Percentiles rank a stretch among this genome's conserved stretches.
These are phyloP conservation scores for Neria commutata DNA, from an alignment of 2,888 invertebrate species.

Conservation along the genomic window DNA sequence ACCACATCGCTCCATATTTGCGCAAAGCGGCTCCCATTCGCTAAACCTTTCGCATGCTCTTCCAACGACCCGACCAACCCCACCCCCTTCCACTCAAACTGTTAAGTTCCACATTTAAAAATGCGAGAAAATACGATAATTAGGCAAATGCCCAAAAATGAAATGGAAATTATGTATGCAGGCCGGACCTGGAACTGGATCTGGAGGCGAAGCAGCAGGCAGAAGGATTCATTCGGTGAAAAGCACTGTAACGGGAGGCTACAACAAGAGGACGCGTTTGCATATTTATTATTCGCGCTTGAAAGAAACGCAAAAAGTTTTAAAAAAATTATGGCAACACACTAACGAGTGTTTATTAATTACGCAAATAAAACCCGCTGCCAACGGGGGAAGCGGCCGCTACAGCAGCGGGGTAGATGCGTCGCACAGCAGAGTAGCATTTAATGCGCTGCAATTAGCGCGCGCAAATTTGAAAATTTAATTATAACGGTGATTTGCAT, in stretches of 20 bases:
- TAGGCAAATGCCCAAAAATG: not conserved
- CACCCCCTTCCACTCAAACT: not conserved
- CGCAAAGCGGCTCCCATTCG: no score
- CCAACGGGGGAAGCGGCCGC: not conserved
- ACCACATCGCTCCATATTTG: no score
- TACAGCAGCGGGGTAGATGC: not conserved
- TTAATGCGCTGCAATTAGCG: slow-evolving; percentile 44
- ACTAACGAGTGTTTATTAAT: slow-evolving; percentile 52
- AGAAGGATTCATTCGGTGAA: no score
- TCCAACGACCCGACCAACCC: not conserved
- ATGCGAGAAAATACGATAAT: not conserved
- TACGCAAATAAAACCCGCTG: slow-evolving; percentile 41
- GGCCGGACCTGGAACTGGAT: no score
- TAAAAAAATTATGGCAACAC: slow-evolving; percentile 15
- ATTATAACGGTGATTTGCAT: slow-evolving; percentile 47
- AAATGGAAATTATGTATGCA: not conserved
- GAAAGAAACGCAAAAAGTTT: not conserved
- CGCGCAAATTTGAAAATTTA: slow-evolving; percentile 53
- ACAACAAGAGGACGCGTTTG: not conserved
- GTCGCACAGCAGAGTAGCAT: slow-evolving; percentile 16
- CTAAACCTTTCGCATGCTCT: no score
- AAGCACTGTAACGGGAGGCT: no score
- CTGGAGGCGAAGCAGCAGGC: no score
- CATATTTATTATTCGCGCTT: not conserved
- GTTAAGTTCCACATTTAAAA: not conserved